These are phyloP conservation scores for Anthophora plumipes DNA, from an alignment of 2,888 invertebrate species.

Conservation along the genomic window DNA sequence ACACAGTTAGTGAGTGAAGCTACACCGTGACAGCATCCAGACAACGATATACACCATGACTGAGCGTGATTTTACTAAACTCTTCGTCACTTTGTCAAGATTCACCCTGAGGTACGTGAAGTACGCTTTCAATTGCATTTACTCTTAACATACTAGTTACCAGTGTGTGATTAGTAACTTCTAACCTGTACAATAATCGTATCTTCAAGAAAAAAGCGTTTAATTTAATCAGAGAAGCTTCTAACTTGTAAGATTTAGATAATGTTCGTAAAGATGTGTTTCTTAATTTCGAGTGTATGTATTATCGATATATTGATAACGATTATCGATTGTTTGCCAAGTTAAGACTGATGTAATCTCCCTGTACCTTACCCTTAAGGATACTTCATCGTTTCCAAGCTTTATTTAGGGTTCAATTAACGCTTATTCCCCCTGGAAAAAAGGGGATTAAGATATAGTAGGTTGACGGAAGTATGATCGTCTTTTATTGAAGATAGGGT, in stretches of 20 bases:
- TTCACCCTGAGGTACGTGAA: background rate
- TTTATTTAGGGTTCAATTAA: conserved; percentile 8
- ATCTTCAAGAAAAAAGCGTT: background rate
- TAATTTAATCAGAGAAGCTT: too few species aligned
- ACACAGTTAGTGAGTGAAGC: conserved; percentile 8
- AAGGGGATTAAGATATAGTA: background rate
- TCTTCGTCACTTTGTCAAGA: background rate
- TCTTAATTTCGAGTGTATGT: too few species aligned
- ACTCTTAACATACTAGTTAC: background rate
- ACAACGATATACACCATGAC: background rate
- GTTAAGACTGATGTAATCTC: background rate
- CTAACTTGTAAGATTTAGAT: too few species aligned
- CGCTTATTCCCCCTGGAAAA: background rate
- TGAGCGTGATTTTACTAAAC: background rate
- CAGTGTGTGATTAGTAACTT: background rate
- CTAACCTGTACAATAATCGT: background rate
- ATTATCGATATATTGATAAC: background rate
- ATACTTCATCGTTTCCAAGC: background rate
- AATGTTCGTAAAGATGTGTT: too few species aligned
- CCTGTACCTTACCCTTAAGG: background rate
- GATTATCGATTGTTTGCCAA: background rate
- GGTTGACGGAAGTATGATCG: background rate
- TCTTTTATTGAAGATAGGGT: background rate
- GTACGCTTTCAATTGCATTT: background rate
- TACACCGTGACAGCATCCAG: too few species aligned